A percentile compares a stretch with the other conserved stretches of the same genome.
Conservation (phyloP, 1,140 invertebrate species). For the Danaus plexippus region DNA sequence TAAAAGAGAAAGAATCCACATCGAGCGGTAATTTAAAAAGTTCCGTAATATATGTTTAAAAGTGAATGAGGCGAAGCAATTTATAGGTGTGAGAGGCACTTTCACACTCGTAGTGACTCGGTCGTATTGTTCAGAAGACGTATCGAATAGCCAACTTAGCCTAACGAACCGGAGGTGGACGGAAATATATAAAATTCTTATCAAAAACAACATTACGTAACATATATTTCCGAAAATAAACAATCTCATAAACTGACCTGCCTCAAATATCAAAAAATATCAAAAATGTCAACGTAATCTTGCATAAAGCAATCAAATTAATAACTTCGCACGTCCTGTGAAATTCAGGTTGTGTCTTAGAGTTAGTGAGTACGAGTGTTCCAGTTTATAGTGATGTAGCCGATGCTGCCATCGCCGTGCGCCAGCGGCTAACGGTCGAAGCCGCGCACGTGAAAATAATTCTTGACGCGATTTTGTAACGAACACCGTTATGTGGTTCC, state of each 20-base stretch:
- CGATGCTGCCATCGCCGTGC: conserved; percentile 17
- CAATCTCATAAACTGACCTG: too few relatives aligned
- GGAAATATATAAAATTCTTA: too few relatives aligned
- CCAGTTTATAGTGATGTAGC: conserved; percentile 40
- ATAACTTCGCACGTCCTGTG: conserved; percentile 7
- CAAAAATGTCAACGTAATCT: too few relatives aligned
- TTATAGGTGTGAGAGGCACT: conserved; percentile 44
- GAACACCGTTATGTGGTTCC: conserved; percentile 67
- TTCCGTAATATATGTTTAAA: conserved; percentile 32
- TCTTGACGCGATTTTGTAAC: conserved; percentile 71
- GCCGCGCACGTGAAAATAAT: conserved; percentile 69
- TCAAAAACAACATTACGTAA: too few relatives aligned
- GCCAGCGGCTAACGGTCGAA: conserved; percentile 52
- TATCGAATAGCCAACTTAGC: not conserved
- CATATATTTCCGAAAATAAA: too few relatives aligned
- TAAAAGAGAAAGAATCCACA: too few relatives aligned
- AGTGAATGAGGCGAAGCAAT: conserved; percentile 47
- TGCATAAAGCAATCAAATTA: too few relatives aligned
- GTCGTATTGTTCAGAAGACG: conserved; percentile 9
- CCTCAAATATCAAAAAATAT: too few relatives aligned
- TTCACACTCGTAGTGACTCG: conserved; percentile 45
- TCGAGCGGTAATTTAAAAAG: conserved; percentile 9
- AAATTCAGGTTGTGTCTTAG: conserved; percentile 18
- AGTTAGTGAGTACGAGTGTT: conserved; percentile 31
- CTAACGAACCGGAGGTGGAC: too few relatives aligned